Conservation (phyloP, 2,113 vertebrate genomes). For the Catharus minimus region DNA sequence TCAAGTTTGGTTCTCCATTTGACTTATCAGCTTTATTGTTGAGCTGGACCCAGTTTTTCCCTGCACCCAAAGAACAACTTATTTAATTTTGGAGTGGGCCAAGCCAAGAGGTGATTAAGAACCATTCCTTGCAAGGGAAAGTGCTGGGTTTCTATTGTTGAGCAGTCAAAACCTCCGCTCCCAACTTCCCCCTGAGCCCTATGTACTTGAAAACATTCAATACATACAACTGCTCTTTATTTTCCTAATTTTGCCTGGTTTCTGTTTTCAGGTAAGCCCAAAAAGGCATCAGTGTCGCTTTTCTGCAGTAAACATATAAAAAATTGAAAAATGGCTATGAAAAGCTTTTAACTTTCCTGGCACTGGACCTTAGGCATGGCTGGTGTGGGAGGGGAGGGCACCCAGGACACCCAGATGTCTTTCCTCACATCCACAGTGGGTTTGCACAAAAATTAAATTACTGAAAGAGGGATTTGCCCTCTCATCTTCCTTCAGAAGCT, state of each 20-base stretch:
- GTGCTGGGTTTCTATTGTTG: accelerated
- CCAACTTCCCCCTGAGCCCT: accelerated
- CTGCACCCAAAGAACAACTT: background rate
- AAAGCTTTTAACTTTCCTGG: background rate
- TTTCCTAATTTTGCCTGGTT: too few species aligned
- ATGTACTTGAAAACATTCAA: background rate
- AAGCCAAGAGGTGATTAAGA: background rate
- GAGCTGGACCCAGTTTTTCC: background rate
- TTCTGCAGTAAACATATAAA: accelerated
- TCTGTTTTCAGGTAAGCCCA: too few species aligned
- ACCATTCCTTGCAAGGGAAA: background rate
- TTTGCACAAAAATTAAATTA: accelerated
- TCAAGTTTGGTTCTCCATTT: background rate
- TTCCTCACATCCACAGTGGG: background rate
- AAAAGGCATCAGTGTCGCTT: background rate
- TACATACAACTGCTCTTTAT: background rate
- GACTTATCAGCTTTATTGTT: background rate
- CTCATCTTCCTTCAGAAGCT: background rate
- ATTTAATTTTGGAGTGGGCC: background rate
- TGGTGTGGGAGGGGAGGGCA: background rate
- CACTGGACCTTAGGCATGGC: background rate
- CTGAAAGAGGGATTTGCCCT: background rate
- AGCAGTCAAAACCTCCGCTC: background rate
- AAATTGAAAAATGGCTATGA: background rate
- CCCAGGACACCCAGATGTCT: accelerated